Base-by-base conservation (phyloP, 2,797 vertebrate genomes). In the Parambassis ranga region DNA sequence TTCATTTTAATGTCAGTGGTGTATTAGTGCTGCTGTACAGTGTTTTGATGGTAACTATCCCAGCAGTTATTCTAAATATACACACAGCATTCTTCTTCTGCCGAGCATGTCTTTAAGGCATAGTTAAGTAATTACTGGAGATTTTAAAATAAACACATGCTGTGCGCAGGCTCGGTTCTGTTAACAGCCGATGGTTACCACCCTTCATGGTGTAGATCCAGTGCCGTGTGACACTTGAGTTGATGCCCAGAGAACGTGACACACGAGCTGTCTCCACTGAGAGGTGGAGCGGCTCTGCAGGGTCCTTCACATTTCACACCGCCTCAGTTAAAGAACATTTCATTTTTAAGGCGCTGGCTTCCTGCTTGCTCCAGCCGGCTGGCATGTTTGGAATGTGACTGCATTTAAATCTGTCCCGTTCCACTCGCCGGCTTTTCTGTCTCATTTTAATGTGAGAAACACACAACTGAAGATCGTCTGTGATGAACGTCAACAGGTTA, bases 101-200 rank as follows among this genome's bases (percentile, higher is more conserved):
- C 63, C 15, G 48, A 83, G 79, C 80, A 30, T 89, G 83, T 80
- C 75, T 87, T 83, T 82, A 81, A 88, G 70, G 75, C 86, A 83
- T 82, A 90, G 79, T 86, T 84, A 87, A 80, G 80, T 85, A 87
- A 91, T 90, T 90, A 85, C 82, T 77, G 63, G 27, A 68, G 78
- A 70, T 84, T 88, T 79, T 87, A 75, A 89, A 89, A 87, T 88
- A 90, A 90, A 90, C 88, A 87, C 71, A 77, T 84, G 72, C 81
- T 61, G 73, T 78, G 69, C 60, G 72, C 73, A 83, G 79, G 41
- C 77, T 66, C 14, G 3, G 71, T 63, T 87, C 75, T 85, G 83
- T 84, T 84, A 80, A 74, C 70, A 82, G 67, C 75, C 37, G 19
- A 66, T 41, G 41, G 69, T 73, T 77, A 77, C 70, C 79, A 71